phyloP scores from a whole-genome alignment of 2,113 vertebrate genomes.

The Hemicordylus capensis region DNA sequence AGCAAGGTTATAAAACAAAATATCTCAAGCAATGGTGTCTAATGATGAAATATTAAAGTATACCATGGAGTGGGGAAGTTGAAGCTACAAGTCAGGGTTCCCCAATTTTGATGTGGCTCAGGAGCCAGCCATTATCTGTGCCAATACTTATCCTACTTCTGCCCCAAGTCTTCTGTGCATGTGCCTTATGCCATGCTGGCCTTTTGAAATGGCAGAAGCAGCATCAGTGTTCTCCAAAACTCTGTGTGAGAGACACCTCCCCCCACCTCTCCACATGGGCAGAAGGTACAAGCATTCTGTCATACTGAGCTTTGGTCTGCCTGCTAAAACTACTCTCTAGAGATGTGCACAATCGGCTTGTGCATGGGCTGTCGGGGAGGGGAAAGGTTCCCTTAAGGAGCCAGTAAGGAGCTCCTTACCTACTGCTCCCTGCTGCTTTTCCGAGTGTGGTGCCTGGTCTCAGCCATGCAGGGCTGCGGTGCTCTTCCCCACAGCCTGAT shows the following conservation, averaged over 20 bases:
- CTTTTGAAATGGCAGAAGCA: background rate
- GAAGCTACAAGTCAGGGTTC: background rate
- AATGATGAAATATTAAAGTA: background rate
- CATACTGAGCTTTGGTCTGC: background rate
- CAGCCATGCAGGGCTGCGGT: no score
- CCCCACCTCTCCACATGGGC: background rate
- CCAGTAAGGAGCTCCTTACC: no score
- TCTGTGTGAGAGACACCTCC: background rate
- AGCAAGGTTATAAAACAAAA: background rate
- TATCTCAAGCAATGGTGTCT: background rate
- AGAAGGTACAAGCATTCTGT: background rate
- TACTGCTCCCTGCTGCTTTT: no score
- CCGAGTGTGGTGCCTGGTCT: no score
- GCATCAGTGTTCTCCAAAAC: background rate
- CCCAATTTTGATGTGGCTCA: background rate
- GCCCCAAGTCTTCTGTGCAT: background rate
- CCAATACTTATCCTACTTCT: background rate
- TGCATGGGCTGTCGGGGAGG: no score
- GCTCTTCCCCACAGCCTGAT: no score
- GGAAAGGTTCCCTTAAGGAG: no score
- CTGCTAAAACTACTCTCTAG: no score
- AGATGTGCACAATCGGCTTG: no score
- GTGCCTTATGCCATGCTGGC: background rate
- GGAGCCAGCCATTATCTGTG: background rate
- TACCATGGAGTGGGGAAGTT: background rate